Evolutionary conservation across 2,797 vertebrate species (phyloP), one percentile per base, ranked within the genome.

Genomic region (Adelosebastes latens): DNA sequence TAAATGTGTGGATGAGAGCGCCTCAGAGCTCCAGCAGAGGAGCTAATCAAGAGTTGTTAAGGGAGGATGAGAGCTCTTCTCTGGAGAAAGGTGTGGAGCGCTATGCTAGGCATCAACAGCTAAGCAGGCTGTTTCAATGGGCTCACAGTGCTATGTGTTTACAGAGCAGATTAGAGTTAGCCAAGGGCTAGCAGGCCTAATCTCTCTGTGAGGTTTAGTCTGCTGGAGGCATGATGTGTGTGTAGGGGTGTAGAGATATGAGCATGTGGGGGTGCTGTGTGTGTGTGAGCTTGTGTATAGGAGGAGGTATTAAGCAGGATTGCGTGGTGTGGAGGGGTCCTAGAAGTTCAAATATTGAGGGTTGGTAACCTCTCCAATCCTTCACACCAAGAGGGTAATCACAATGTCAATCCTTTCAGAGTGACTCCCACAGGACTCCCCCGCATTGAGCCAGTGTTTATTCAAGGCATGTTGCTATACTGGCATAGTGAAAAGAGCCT

Each of bases 311-410:
- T 92, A 92, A 80, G 73, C 55, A 42, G 75, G 84, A 86, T 86
- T 89, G 83, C 3, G 25, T 79, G 73, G 87, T 86, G 91, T 86
- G 82, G 79, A 87, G 86, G 84, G 93, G 90, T 90, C 88, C 77
- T 69, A 80, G 86, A 93, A 92, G 92, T 95, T 93, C 93, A 96
- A 96, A 96, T 96, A 96, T 95, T 96, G 93, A 94, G 91, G 86
- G 91, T 90, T 88, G 86, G 85, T 93, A 94, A 95, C 94, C 94
- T 90, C 87, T 87, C 72, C 82, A 83, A 91, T 94, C 91, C 93
- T 91, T 95, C 90, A 89, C 91, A 94, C 93, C 87, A 74, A 89
- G 87, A 94, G 90, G 89, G 90, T 94, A 95, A 95, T 95, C 92
- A 91, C 90, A 93, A 82, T 92, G 90, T 95, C 94, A 94, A 90